Conservation (phyloP, 1,140 invertebrate genomes). For the Glossosoma conforme region DNA sequence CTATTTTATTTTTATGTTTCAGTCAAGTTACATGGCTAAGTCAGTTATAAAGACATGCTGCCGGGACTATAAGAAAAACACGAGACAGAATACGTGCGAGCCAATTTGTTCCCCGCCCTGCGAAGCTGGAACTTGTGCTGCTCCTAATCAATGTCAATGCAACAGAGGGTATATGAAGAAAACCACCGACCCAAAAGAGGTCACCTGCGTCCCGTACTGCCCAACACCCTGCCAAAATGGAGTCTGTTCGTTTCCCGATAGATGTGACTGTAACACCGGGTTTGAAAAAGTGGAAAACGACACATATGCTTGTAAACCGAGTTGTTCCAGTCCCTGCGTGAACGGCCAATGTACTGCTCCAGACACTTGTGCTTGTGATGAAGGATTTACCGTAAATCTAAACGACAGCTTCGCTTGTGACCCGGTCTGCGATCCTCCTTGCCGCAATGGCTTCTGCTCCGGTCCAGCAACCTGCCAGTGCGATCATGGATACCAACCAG, state of each 20-base stretch:
- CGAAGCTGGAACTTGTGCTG: slow-evolving; percentile 46
- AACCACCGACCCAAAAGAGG: slow-evolving; percentile 35
- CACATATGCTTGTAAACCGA: neutral
- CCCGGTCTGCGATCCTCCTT: slow-evolving; percentile 33
- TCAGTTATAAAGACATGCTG: too few species aligned
- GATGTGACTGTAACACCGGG: slow-evolving; percentile 39
- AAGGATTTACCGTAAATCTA: slow-evolving; percentile 46
- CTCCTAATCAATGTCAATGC: slow-evolving; percentile 46
- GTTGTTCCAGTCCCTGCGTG: neutral
- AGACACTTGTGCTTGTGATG: slow-evolving; percentile 42
- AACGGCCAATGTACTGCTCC: slow-evolving; percentile 38
- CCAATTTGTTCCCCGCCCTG: slow-evolving; percentile 42
- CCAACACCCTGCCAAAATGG: slow-evolving; percentile 39
- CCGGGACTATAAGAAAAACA: neutral
- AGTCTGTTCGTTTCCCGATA: slow-evolving; percentile 39
- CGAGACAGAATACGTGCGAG: slow-evolving; percentile 32
- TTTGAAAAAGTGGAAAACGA: slow-evolving; percentile 32
- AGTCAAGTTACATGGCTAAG: too few species aligned
- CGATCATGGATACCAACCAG: slow-evolving; percentile 35
- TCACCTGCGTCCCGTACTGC: slow-evolving; percentile 47
- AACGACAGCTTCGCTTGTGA: slow-evolving; percentile 2
- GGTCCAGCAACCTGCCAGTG: slow-evolving; percentile 48
- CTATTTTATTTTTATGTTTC: too few species aligned
- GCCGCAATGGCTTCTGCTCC: slow-evolving; percentile 44
- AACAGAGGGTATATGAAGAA: slow-evolving; percentile 36